A percentile compares a stretch with the other conserved stretches of the same genome.
phyloP scores from a whole-genome alignment of 2,113 vertebrate species.

The Tinamus guttatus region DNA sequence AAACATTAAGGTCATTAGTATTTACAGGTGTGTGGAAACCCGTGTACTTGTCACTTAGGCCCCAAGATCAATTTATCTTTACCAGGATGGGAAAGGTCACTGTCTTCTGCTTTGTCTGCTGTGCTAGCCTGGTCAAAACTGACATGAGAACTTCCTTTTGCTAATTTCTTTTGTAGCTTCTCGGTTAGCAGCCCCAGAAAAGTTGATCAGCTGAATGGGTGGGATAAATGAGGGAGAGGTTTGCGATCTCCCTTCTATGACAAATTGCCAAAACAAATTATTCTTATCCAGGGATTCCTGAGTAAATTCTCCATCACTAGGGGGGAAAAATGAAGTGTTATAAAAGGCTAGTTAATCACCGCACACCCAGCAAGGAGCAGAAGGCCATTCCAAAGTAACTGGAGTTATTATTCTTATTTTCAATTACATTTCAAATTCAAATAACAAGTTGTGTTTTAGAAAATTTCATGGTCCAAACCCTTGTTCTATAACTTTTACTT shows the following conservation, averaged over 20 bases:
- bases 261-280: conserved; percentile 39
- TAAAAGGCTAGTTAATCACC: conserved; percentile 53
- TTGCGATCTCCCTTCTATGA: neutral
- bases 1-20: neutral
- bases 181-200: neutral
- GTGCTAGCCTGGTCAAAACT: neutral
- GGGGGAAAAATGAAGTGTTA: neutral
- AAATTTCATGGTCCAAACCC: conserved; percentile 34
- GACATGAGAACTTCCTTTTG: neutral
- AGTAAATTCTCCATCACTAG: conserved; percentile 20
- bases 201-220: neutral
- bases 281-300: conserved; percentile 26
- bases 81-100: neutral
- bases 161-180: neutral
- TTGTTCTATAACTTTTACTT: conserved; percentile 40
- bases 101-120: neutral
- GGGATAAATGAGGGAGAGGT: neutral
- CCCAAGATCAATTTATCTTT: neutral
- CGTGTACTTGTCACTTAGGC: neutral
- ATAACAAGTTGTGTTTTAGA: conserved; percentile 56
- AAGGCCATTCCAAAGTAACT: conserved; percentile 55
- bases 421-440: conserved; percentile 67
- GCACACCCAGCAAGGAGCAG: conserved; percentile 42
- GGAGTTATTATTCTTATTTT: conserved; percentile 65
- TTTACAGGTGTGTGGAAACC: neutral